phyloP scores from a whole-genome alignment of 2,113 vertebrate species.

The Spheniscus mendiculus region DNA sequence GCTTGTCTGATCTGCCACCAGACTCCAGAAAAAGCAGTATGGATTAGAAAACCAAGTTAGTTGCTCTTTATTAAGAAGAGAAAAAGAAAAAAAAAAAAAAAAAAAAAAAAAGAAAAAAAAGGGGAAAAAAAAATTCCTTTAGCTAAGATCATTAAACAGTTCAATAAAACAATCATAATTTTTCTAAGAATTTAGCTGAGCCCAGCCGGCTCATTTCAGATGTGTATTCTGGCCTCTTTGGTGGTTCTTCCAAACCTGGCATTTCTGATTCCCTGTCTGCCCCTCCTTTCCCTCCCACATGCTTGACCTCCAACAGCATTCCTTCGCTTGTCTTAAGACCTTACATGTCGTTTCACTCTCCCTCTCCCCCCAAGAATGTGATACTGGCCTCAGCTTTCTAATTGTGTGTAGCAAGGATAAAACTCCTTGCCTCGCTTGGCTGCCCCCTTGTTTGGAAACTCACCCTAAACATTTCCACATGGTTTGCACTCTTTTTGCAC shows the following conservation, averaged over 20 bases:
- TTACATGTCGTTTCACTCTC: constrained; percentile 36
- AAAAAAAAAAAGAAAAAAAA: background rate
- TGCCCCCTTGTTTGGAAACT: constrained; percentile 63
- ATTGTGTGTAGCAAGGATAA: constrained; percentile 64
- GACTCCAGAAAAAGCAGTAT: background rate
- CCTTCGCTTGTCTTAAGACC: constrained; percentile 45
- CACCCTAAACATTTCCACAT: constrained; percentile 75
- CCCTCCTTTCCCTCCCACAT: constrained; percentile 20
- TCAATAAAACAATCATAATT: background rate
- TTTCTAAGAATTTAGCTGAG: background rate
- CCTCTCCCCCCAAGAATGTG: constrained; percentile 50
- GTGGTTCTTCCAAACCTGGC: constrained; percentile 25
- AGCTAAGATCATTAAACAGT: background rate
- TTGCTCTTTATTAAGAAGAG: background rate
- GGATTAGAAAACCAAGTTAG: background rate
- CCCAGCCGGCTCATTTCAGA: background rate
- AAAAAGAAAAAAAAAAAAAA: background rate
- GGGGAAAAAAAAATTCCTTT: no score
- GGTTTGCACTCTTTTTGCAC: constrained; percentile 52
- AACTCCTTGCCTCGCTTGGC: constrained; percentile 62
- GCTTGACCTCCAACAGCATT: constrained; percentile 63
- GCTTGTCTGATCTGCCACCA: background rate
- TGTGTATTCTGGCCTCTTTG: background rate
- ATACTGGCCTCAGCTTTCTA: constrained; percentile 54
- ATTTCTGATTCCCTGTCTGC: constrained; percentile 19